Evolutionary conservation across 1,140 invertebrate genomes (phyloP).

Genomic region (Liolophura sinensis): DNA sequence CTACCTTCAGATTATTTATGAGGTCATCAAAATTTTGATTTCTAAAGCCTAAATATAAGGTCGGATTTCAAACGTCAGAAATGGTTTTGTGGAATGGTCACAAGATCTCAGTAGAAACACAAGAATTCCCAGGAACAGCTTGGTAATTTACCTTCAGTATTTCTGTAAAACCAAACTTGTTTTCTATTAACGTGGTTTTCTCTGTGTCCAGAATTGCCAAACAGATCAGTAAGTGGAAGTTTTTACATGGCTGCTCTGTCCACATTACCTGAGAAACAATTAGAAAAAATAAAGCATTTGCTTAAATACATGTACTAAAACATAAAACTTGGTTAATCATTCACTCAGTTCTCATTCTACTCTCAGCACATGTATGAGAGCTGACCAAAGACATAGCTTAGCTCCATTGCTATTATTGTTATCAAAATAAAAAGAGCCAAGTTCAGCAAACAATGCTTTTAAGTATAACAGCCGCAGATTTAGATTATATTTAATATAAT

Average conservation of each 20-base stretch:
- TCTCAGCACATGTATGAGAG: not conserved
- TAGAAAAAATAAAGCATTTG: conserved; percentile 4
- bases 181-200: conserved; percentile 82
- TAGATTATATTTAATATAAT: too few species aligned
- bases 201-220: conserved; percentile 89
- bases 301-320: too few species aligned
- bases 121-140: conserved; percentile 8
- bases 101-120: conserved; percentile 17
- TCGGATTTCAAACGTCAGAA: too few species aligned
- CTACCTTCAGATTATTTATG: too few species aligned
- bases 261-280: conserved; percentile 73
- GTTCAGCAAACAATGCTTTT: too few species aligned
- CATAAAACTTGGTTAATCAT: too few species aligned
- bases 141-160: conserved; percentile 80
- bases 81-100: not conserved
- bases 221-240: conserved; percentile 91
- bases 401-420: not conserved
- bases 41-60: too few species aligned
- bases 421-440: not conserved
- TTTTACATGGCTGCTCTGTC: conserved; percentile 88
- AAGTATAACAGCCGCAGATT: too few species aligned
- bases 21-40: too few species aligned
- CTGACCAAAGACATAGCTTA: not conserved
- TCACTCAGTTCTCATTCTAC: too few species aligned
- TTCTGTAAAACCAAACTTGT: conserved; percentile 92